These are phyloP conservation scores for Passerina amoena DNA, from an alignment of 2,113 vertebrate species.

Conservation along the genomic window DNA sequence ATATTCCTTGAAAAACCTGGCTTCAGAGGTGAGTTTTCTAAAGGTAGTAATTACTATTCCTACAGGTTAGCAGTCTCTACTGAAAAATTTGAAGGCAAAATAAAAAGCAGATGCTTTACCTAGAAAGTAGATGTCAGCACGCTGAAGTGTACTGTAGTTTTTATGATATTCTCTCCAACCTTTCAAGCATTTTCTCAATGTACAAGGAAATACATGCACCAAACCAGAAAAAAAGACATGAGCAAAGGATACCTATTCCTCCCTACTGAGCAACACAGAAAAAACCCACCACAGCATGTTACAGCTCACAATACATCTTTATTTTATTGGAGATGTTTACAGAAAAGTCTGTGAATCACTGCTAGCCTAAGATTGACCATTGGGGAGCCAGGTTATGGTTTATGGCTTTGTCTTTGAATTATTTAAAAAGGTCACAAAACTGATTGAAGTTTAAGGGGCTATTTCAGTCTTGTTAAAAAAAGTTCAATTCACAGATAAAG, in stretches of 20 bases:
- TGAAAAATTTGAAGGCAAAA: not conserved
- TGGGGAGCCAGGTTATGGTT: not conserved
- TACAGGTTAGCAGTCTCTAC: not conserved
- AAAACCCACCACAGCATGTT: not conserved
- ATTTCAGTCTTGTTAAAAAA: slow-evolving; percentile 52
- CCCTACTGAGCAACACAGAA: not conserved
- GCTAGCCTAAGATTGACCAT: slow-evolving; percentile 60
- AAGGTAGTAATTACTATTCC: not conserved
- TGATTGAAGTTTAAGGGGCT: slow-evolving; percentile 44
- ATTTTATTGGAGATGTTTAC: slow-evolving; percentile 77
- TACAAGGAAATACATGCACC: not conserved
- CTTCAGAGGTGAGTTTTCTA: not conserved
- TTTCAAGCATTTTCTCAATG: not conserved
- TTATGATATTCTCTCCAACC: not conserved
- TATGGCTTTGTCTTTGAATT: slow-evolving; percentile 59
- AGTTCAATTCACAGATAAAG: slow-evolving; percentile 25
- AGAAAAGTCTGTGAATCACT: slow-evolving; percentile 73
- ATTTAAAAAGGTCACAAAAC: slow-evolving; percentile 75
- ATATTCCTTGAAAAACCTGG: not conserved
- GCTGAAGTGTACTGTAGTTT: not conserved
- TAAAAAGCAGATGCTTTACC: not conserved
- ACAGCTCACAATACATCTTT: slow-evolving; percentile 74
- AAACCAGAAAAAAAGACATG: not conserved
- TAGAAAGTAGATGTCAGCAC: not conserved
- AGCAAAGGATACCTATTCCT: not conserved